Percentiles rank a stretch among this genome's conserved stretches.
Evolutionary conservation across 2,797 vertebrate genomes (phyloP).

Genomic region (Sebastolobus altivelis): DNA sequence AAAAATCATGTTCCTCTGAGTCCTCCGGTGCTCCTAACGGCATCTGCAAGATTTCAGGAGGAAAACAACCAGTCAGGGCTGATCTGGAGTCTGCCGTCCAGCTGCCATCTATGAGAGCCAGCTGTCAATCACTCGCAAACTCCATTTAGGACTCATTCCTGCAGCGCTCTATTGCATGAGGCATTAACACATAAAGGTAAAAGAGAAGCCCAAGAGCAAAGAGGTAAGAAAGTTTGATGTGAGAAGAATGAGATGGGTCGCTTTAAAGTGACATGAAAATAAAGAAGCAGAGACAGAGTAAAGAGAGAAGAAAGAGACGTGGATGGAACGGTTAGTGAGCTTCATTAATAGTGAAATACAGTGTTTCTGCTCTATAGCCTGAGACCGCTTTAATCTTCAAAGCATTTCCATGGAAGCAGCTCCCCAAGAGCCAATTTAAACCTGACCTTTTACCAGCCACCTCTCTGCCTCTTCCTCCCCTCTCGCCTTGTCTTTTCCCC

Average conservation of each 20-base stretch:
- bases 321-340: slow-evolving; percentile 7
- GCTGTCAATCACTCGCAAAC: no score
- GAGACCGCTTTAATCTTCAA: slow-evolving; percentile 70
- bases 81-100: no score
- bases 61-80: no score
- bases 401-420: slow-evolving; percentile 68
- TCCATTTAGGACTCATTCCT: no score
- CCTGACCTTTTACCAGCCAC: slow-evolving; percentile 73
- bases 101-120: no score
- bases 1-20: no score
- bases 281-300: neutral
- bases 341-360: slow-evolving; percentile 54
- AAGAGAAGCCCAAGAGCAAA: neutral
- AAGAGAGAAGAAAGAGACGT: neutral
- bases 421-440: slow-evolving; percentile 73
- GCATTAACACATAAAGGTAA: neutral
- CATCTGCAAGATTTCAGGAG: no score
- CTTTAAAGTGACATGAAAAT: neutral
- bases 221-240: neutral
- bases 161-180: neutral
- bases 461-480: slow-evolving; percentile 37
- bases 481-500: slow-evolving; percentile 7
- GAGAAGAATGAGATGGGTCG: neutral
- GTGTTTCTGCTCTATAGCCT: slow-evolving; percentile 39
- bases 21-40: no score